Evolutionary conservation across 1,140 invertebrate species (phyloP).

Genomic region (Conus ventricosus): DNA sequence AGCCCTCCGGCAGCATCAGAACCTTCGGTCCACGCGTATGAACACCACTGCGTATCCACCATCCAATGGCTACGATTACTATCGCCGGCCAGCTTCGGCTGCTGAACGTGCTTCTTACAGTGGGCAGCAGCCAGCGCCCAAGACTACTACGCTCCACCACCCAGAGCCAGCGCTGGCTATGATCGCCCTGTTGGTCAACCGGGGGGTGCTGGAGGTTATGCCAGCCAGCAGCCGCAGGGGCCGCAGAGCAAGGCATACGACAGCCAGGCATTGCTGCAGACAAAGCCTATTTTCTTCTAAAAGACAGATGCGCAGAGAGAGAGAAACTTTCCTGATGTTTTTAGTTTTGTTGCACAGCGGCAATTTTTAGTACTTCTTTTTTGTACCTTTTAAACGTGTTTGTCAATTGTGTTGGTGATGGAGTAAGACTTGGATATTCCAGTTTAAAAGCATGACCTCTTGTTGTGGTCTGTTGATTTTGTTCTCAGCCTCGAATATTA

Average conservation of each 20-base stretch:
- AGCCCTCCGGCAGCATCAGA: not conserved
- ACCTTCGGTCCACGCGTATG: not conserved
- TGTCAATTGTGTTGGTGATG: too few species aligned
- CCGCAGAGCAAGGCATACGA: conserved; percentile 19
- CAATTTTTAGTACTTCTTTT: too few species aligned
- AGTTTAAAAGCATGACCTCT: too few species aligned
- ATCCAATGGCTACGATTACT: conserved; percentile 37
- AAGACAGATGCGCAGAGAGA: not conserved
- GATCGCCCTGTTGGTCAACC: not conserved
- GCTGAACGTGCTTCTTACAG: conserved; percentile 19
- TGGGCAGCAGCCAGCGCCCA: not conserved
- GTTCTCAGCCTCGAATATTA: too few species aligned
- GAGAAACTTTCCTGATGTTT: too few species aligned
- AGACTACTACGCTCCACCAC: conserved; percentile 21
- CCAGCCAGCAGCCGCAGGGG: not conserved
- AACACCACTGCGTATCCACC: conserved; percentile 28
- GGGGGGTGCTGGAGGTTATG: not conserved
- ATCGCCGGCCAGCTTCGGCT: conserved; percentile 19
- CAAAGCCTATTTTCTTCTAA: conserved; percentile 36
- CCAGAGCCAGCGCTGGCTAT: not conserved
- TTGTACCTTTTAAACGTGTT: too few species aligned
- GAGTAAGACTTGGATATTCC: too few species aligned
- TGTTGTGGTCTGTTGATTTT: too few species aligned
- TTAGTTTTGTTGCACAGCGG: too few species aligned
- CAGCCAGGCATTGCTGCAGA: conserved; percentile 32